phyloP scores from a whole-genome alignment of 2,888 invertebrate genomes.

The Hirtodrosophila cameraria region DNA sequence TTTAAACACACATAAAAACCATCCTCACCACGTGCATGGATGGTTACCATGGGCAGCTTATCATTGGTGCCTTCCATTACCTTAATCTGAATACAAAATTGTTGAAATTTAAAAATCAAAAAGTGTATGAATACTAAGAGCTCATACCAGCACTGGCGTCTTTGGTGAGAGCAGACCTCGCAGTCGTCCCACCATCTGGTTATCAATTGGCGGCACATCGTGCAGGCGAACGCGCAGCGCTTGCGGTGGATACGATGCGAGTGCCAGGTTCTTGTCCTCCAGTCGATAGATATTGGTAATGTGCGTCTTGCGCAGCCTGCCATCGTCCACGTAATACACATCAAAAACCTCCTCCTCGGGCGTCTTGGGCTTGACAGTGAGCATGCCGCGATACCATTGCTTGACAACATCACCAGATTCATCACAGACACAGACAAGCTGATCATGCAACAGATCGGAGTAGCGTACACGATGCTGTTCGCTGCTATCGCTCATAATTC shows the following conservation, averaged over 20 bases:
- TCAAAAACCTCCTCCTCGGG: conserved; percentile 83
- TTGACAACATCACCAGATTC: conserved; percentile 63
- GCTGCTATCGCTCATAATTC: conserved; percentile 53
- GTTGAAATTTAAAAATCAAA: no score
- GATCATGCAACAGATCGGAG: conserved; percentile 80
- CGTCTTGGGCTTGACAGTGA: conserved; percentile 81
- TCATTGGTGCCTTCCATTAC: conserved; percentile 83
- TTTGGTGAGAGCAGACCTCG: conserved; percentile 86
- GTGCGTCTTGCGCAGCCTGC: conserved; percentile 84
- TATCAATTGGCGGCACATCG: conserved; percentile 85
- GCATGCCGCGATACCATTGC: conserved; percentile 85
- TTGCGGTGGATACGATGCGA: conserved; percentile 86
- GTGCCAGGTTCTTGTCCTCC: conserved; percentile 85
- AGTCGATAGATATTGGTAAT: conserved; percentile 84
- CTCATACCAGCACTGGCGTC: conserved; percentile 83
- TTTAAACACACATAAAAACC: conserved; percentile 87
- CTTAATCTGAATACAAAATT: conserved; percentile 79
- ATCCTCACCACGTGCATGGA: conserved; percentile 88
- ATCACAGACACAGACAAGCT: conserved; percentile 85
- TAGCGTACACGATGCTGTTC: conserved; percentile 77
- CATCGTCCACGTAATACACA: conserved; percentile 86
- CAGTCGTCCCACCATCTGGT: conserved; percentile 85
- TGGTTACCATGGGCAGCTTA: conserved; percentile 85
- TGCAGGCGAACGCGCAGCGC: conserved; percentile 86
- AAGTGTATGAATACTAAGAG: no score